These are phyloP conservation scores for Pachyseris speciosa DNA, from an alignment of 64 coral and sea anemone genomes.

Conservation along the genomic window DNA sequence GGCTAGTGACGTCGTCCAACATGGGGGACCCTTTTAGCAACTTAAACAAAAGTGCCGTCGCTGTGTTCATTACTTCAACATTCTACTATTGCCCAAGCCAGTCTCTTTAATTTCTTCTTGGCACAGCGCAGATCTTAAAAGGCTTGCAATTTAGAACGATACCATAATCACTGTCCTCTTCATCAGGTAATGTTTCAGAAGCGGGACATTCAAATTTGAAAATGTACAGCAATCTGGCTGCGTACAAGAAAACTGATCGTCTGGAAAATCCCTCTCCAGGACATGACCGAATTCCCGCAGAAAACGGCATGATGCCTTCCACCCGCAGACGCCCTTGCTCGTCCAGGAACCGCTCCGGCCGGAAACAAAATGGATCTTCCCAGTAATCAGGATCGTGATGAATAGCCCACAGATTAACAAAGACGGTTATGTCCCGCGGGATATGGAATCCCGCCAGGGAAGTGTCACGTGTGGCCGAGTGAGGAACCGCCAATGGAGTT, in stretches of 20 bases:
- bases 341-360: slow-evolving; percentile 77
- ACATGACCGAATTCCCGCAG: slow-evolving; percentile 59
- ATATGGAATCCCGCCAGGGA: slow-evolving; percentile 64
- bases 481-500: slow-evolving; percentile 47
- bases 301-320: slow-evolving; percentile 34
- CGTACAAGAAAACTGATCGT: slow-evolving; percentile 55
- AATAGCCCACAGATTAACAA: slow-evolving; percentile 76
- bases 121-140: slow-evolving; percentile 10
- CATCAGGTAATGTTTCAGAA: slow-evolving; percentile 27
- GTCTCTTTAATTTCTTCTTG: too few relatives aligned
- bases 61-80: too few relatives aligned
- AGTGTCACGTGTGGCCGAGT: slow-evolving; percentile 42
- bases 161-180: slow-evolving; percentile 9
- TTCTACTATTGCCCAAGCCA: too few relatives aligned
- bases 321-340: slow-evolving; percentile 24
- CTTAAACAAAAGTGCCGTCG: too few relatives aligned
- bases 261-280: slow-evolving; percentile 57
- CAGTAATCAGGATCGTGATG: slow-evolving; percentile 75
- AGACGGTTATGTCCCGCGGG: slow-evolving; percentile 57
- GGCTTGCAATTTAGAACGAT: slow-evolving; percentile 26
- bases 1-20: too few relatives aligned
- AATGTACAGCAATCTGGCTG: slow-evolving; percentile 37
- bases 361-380: slow-evolving; percentile 66
- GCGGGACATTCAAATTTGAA: slow-evolving; percentile 50
- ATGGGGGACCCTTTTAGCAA: too few relatives aligned